Evolutionary conservation across 2,113 vertebrate species (phyloP).

Genomic region (Zonotrichia leucophrys): DNA sequence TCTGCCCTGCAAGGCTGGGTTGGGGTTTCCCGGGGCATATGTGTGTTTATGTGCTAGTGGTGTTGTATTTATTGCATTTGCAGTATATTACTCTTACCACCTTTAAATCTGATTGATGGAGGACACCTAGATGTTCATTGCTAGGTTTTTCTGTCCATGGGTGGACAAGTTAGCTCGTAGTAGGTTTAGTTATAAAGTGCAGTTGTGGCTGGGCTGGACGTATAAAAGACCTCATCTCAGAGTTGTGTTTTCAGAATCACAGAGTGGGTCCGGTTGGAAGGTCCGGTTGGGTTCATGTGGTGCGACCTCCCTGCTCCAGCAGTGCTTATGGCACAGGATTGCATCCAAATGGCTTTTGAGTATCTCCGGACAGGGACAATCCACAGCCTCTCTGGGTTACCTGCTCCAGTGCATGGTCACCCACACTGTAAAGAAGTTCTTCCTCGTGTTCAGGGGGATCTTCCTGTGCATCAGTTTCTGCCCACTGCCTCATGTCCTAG

Average conservation of each 20-base stretch:
- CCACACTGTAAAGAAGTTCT: not conserved
- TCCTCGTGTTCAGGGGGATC: not conserved
- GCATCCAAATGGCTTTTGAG: rapidly evolving
- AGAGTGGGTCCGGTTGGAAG: too few species aligned
- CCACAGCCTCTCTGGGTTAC: rapidly evolving
- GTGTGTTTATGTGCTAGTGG: rapidly evolving
- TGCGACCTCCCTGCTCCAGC: not conserved
- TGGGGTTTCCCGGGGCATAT: rapidly evolving
- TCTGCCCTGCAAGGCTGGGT: rapidly evolving
- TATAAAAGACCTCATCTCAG: not conserved
- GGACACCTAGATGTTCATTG: rapidly evolving
- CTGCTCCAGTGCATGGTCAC: rapidly evolving
- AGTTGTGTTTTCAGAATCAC: too few species aligned
- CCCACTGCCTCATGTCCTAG: rapidly evolving
- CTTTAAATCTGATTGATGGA: not conserved
- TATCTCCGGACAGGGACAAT: too few species aligned
- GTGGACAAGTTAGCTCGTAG: rapidly evolving
- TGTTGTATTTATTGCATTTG: not conserved
- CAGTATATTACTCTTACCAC: rapidly evolving
- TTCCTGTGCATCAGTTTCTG: not conserved
- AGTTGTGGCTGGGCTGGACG: not conserved
- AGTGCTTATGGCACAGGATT: not conserved
- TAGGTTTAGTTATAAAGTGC: rapidly evolving
- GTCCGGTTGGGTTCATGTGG: not conserved
- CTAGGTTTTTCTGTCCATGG: rapidly evolving